A percentile compares a stretch with the other conserved stretches of the same genome.
Evolutionary conservation across 1,140 invertebrate species (phyloP).

Genomic region (Wiebesia pumilae): DNA sequence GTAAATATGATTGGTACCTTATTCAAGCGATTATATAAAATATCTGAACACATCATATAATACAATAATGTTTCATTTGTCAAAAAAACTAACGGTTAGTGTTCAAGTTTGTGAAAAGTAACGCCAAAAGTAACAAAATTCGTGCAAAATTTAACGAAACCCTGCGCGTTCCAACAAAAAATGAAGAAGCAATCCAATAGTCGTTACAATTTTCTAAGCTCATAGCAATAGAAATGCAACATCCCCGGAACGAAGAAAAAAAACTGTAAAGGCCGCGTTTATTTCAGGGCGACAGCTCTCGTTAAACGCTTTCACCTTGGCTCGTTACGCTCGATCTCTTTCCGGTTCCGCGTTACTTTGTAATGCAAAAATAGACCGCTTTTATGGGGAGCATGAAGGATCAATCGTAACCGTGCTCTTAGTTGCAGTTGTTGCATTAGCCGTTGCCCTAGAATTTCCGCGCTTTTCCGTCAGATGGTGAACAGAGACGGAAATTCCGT

Average conservation of each 20-base stretch:
- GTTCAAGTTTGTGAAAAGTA: background rate
- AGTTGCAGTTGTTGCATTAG: background rate
- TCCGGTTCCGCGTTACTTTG: background rate
- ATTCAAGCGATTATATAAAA: background rate
- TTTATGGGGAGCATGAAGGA: background rate
- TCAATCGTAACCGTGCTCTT: background rate
- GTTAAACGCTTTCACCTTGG: background rate
- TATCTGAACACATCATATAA: background rate
- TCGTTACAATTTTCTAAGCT: background rate
- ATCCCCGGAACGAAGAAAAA: background rate
- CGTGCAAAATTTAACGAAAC: background rate
- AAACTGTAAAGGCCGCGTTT: background rate
- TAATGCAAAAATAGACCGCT: background rate
- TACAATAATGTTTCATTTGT: background rate
- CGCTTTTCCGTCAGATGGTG: slow-evolving; percentile 48
- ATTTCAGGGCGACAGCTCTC: background rate
- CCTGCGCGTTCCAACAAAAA: background rate
- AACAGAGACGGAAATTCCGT: slow-evolving; percentile 19
- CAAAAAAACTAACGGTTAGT: background rate
- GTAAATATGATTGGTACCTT: background rate
- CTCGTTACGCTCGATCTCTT: background rate
- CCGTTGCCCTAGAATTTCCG: slow-evolving; percentile 24
- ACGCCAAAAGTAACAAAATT: background rate
- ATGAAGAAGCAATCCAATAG: background rate
- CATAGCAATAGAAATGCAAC: background rate